Percentiles rank a stretch among this genome's conserved stretches.
Conservation (phyloP, 2,888 invertebrate species). For the Octonoba sinensis region DNA sequence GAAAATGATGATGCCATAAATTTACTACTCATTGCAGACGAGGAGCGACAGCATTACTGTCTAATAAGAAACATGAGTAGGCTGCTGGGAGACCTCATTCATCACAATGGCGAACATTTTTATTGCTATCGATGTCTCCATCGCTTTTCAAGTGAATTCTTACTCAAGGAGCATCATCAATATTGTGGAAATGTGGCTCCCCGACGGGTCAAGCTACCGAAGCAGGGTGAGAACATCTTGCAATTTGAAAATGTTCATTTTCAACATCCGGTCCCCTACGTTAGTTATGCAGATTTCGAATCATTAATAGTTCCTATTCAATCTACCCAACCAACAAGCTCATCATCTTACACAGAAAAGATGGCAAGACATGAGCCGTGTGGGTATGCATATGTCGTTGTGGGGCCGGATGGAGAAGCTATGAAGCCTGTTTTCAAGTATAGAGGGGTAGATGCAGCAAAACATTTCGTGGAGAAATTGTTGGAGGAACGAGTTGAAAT, state of each 20-base stretch:
- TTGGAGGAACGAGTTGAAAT: not conserved
- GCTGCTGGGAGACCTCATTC: not conserved
- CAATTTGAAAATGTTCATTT: not conserved
- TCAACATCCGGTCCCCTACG: not conserved
- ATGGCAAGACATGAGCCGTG: not conserved
- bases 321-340: not conserved
- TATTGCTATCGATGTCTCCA: slow-evolving; percentile 4
- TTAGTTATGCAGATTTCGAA: slow-evolving; percentile 3
- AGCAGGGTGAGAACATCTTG: not conserved
- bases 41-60: not conserved
- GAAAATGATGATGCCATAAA: no score
- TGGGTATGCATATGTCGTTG: slow-evolving; percentile 16
- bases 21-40: no score
- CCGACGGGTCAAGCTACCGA: not conserved
- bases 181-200: not conserved
- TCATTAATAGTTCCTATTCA: not conserved
- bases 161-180: not conserved
- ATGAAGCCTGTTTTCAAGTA: not conserved
- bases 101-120: not conserved
- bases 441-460: not conserved
- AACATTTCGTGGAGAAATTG: not conserved
- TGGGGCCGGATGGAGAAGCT: slow-evolving; percentile 3
- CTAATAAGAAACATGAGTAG: not conserved
- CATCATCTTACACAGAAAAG: not conserved
- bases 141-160: not conserved